phyloP scores from a whole-genome alignment of 2,113 vertebrate species.

The Zosterops lateralis region DNA sequence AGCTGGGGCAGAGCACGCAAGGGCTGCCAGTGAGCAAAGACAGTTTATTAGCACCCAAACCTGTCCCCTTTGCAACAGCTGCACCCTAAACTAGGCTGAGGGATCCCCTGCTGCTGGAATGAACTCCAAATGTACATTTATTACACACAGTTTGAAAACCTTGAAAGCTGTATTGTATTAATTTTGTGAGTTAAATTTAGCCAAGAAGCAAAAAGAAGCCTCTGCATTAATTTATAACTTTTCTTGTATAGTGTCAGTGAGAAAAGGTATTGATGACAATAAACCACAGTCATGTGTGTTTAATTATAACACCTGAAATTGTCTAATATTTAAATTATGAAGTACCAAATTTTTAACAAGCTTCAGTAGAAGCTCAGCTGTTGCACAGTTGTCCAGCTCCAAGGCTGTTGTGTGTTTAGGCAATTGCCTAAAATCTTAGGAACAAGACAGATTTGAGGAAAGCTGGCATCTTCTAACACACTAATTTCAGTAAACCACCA shows the following conservation, averaged over 20 bases:
- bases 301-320: neutral
- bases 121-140: neutral
- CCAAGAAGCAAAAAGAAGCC: neutral
- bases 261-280: neutral
- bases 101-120: neutral
- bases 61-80: neutral
- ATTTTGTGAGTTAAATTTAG: neutral
- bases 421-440: neutral
- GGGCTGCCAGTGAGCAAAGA: conserved; percentile 37
- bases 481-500: neutral
- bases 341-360: neutral
- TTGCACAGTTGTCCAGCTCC: neutral
- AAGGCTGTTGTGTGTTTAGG: neutral
- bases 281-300: neutral
- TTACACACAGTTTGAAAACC: neutral
- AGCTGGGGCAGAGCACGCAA: neutral
- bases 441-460: neutral
- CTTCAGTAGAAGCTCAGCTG: neutral
- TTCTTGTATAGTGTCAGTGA: neutral
- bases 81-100: neutral
- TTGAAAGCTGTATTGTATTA: neutral
- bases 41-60: neutral
- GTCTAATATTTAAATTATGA: neutral
- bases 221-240: neutral
- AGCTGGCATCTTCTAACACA: neutral